phyloP scores from a whole-genome alignment of 2,113 vertebrate species.

The Ceratotherium simum region DNA sequence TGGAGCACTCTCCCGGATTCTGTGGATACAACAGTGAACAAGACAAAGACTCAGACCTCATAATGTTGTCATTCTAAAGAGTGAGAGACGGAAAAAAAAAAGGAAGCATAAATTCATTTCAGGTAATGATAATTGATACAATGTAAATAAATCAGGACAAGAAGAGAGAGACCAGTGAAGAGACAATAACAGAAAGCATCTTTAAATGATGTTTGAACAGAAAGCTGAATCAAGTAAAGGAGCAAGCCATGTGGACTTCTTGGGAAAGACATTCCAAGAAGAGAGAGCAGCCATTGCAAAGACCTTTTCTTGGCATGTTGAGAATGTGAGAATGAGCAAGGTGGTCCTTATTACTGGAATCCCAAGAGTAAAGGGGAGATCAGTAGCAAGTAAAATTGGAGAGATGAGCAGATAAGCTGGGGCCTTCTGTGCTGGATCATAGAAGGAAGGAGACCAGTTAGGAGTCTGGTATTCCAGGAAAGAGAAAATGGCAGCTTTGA shows the following conservation, averaged over 20 bases:
- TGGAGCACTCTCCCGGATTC: neutral
- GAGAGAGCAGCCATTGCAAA: neutral
- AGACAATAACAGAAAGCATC: neutral
- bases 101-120: neutral
- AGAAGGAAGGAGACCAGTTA: neutral
- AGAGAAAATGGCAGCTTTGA: neutral
- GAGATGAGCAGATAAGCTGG: neutral
- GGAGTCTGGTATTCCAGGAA: neutral
- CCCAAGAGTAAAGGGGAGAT: neutral
- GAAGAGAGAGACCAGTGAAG: neutral
- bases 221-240: neutral
- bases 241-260: fast-evolving
- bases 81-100: neutral
- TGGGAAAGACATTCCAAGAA: neutral
- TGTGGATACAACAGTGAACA: neutral
- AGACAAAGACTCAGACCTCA: neutral
- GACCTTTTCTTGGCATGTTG: neutral
- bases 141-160: neutral
- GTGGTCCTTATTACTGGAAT: neutral
- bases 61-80: neutral
- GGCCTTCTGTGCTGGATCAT: neutral
- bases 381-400: neutral
- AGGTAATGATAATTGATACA: neutral
- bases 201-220: neutral
- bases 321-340: neutral